phyloP scores from a whole-genome alignment of 2,888 invertebrate species.

The Uloborus plumipes region DNA sequence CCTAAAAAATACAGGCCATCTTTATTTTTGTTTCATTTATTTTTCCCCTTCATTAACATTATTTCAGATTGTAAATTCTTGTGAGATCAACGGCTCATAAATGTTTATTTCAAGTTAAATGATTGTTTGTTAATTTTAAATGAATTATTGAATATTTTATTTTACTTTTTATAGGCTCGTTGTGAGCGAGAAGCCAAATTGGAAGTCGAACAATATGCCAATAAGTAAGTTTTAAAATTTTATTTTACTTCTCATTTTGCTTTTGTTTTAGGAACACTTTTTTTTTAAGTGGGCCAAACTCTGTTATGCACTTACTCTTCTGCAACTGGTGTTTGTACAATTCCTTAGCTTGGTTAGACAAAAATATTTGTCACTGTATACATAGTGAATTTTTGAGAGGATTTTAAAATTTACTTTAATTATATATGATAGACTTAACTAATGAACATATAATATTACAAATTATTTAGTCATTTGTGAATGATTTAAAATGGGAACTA shows the following conservation, averaged over 20 bases:
- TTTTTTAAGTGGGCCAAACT: background rate
- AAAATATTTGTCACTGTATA: background rate
- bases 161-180: constrained; percentile 74
- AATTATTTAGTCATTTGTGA: too few relatives aligned
- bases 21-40: too few relatives aligned
- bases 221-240: constrained; percentile 72
- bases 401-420: background rate
- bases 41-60: too few relatives aligned
- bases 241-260: background rate
- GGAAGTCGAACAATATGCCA: constrained; percentile 82
- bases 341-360: background rate
- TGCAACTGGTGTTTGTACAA: too few relatives aligned
- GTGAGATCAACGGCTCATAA: too few relatives aligned
- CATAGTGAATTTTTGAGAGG: background rate
- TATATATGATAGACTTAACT: too few relatives aligned
- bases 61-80: too few relatives aligned
- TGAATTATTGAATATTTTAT: background rate
- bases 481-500: too few relatives aligned
- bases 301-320: background rate
- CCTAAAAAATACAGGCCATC: too few relatives aligned
- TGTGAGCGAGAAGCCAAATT: constrained; percentile 87
- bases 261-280: background rate
- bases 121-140: too few relatives aligned
- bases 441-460: too few relatives aligned
- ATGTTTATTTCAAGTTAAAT: too few relatives aligned